Evolutionary conservation across 2,888 invertebrate species (phyloP).

Genomic region (Boloria euphrosyne): DNA sequence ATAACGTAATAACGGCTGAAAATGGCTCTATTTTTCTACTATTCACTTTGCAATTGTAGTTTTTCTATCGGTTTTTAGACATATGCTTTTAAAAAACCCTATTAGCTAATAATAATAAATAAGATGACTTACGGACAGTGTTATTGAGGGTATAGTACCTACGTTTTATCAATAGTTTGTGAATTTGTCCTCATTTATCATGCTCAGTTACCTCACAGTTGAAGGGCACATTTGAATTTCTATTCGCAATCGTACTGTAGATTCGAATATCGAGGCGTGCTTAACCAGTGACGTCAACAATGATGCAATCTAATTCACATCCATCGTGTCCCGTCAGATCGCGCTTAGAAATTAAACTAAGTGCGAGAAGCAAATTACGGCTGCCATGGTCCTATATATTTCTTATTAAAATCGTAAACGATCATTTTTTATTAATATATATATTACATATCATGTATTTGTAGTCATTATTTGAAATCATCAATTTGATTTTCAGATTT

Average conservation of each 20-base stretch:
- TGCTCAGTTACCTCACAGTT: conserved; percentile 48
- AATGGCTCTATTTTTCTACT: too few species aligned
- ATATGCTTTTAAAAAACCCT: too few species aligned
- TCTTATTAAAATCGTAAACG: conserved; percentile 14
- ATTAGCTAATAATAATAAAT: too few species aligned
- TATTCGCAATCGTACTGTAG: conserved; percentile 49
- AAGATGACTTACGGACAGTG: too few species aligned
- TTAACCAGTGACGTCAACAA: conserved; percentile 67
- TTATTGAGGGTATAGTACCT: neutral
- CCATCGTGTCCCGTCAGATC: conserved; percentile 42
- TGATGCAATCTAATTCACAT: conserved; percentile 68
- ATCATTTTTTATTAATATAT: neutral
- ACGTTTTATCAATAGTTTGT: conserved; percentile 11
- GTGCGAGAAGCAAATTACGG: conserved; percentile 25
- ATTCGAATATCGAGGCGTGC: conserved; percentile 61
- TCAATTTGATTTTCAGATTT: neutral
- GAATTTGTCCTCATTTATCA: conserved; percentile 28
- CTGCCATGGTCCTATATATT: conserved; percentile 19
- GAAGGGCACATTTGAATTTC: conserved; percentile 71
- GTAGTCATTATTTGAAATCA: neutral
- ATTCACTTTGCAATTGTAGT: too few species aligned
- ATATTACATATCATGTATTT: conserved; percentile 5
- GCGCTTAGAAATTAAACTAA: conserved; percentile 28
- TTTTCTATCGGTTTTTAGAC: too few species aligned
- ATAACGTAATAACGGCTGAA: too few species aligned